phyloP scores from a whole-genome alignment of 1,140 invertebrate species.

The Drosophila sulfurigaster region DNA sequence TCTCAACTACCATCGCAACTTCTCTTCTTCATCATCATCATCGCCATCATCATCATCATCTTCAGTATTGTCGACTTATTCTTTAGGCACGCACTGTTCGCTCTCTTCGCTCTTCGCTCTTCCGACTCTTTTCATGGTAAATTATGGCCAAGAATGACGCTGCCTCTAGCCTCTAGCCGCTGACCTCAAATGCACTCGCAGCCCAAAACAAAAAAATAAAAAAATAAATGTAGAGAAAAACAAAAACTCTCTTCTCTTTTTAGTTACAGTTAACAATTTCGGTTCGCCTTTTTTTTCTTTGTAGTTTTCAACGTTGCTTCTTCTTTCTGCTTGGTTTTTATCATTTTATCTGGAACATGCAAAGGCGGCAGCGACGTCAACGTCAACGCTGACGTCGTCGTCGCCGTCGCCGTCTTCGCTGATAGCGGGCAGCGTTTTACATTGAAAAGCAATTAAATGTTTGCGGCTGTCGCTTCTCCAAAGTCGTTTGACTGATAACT shows the following conservation, averaged over 20 bases:
- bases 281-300: constrained; percentile 21
- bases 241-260: constrained; percentile 20
- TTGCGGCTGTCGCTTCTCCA: constrained; percentile 50
- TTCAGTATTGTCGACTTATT: constrained; percentile 1
- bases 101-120: constrained; percentile 2
- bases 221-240: constrained; percentile 10
- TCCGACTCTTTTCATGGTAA: constrained; percentile 55
- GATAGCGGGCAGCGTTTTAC: constrained; percentile 51
- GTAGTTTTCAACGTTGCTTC: constrained; percentile 7
- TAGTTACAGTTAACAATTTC: constrained; percentile 38
- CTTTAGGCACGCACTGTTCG: constrained; percentile 51
- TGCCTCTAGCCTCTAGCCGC: constrained; percentile 23
- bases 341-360: constrained; percentile 61
- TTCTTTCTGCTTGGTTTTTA: constrained; percentile 29
- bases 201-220: constrained; percentile 18
- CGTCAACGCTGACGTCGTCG: constrained; percentile 2
- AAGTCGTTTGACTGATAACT: constrained; percentile 56
- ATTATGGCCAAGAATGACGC: constrained; percentile 58
- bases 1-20: not conserved
- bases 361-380: constrained; percentile 37
- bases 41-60: constrained; percentile 6
- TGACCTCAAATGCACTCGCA: constrained; percentile 56
- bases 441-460: constrained; percentile 76
- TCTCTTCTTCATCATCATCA: constrained; percentile 2
- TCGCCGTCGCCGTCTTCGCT: constrained; percentile 24